Percentiles rank a stretch among this genome's conserved stretches.
Evolutionary conservation across 1,140 invertebrate species (phyloP).

Genomic region (Bathynomus jamesi): DNA sequence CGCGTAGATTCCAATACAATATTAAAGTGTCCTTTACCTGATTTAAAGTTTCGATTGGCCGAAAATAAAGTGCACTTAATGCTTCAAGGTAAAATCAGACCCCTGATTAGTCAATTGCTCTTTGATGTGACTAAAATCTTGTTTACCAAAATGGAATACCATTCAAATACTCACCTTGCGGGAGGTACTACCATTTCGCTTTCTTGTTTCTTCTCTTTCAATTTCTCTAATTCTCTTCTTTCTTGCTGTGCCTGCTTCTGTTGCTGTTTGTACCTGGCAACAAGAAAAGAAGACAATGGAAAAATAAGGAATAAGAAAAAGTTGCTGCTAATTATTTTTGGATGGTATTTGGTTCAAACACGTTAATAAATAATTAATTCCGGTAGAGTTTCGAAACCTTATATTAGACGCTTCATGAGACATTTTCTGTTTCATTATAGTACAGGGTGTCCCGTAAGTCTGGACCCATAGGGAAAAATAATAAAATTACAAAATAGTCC

Average conservation of each 20-base stretch:
- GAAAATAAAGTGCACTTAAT: no score
- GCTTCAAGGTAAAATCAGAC: no score
- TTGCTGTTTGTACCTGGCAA: constrained; percentile 63
- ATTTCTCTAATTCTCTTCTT: constrained; percentile 37
- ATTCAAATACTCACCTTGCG: constrained; percentile 28
- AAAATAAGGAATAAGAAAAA: not conserved
- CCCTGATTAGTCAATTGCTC: no score
- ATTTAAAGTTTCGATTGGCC: no score
- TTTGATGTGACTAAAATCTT: no score
- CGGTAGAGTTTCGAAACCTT: not conserved
- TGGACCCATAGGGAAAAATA: no score
- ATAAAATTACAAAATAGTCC: no score
- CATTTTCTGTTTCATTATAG: not conserved
- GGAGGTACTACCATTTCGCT: constrained; percentile 24
- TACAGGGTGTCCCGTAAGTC: no score
- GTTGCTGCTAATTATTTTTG: not conserved
- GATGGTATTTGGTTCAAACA: not conserved
- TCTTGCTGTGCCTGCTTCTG: constrained; percentile 61
- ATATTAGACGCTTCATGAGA: not conserved
- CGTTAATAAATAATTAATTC: not conserved
- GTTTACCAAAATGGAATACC: no score
- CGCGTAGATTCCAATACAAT: no score
- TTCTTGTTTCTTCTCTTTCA: constrained; percentile 30
- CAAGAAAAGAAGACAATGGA: not conserved
- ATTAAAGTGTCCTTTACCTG: no score